These are phyloP conservation scores for Zoanthus sansibaricus DNA, from an alignment of 92 coral and sea anemone species.

Conservation along the genomic window DNA sequence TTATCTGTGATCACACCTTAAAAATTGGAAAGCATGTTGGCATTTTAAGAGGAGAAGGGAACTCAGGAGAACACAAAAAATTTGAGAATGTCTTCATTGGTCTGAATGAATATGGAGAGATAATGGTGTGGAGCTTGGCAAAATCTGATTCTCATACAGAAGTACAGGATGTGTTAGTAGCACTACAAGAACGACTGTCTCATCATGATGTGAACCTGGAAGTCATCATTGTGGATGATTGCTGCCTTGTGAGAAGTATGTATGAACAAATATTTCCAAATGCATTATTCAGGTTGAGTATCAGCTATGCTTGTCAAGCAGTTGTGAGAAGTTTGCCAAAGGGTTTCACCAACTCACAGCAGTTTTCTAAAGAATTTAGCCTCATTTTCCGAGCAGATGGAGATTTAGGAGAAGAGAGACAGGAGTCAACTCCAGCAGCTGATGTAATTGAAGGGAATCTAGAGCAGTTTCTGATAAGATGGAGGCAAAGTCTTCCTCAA, in stretches of 20 bases:
- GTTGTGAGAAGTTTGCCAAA: constrained; percentile 63
- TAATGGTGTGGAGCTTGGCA: constrained; percentile 72
- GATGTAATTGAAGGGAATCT: constrained; percentile 68
- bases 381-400: constrained; percentile 66
- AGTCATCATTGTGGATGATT: constrained; percentile 75
- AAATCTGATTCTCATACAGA: constrained; percentile 69
- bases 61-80: constrained; percentile 39
- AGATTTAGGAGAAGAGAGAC: constrained; percentile 63
- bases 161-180: constrained; percentile 59
- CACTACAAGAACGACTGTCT: constrained; percentile 49
- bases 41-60: constrained; percentile 24
- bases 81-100: constrained; percentile 80
- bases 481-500: constrained; percentile 49
- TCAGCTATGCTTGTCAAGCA: constrained; percentile 62
- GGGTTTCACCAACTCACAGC: constrained; percentile 30
- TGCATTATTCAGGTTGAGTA: constrained; percentile 30
- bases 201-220: constrained; percentile 67
- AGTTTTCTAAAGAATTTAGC: constrained; percentile 71
- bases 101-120: constrained; percentile 78
- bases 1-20: constrained; percentile 81
- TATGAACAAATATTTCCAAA: constrained; percentile 57
- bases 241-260: constrained; percentile 65
- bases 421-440: constrained; percentile 56
- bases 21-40: constrained; percentile 73
- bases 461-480: constrained; percentile 58